Conservation (phyloP, 2,888 invertebrate species). For the Brachypterus glaber region DNA sequence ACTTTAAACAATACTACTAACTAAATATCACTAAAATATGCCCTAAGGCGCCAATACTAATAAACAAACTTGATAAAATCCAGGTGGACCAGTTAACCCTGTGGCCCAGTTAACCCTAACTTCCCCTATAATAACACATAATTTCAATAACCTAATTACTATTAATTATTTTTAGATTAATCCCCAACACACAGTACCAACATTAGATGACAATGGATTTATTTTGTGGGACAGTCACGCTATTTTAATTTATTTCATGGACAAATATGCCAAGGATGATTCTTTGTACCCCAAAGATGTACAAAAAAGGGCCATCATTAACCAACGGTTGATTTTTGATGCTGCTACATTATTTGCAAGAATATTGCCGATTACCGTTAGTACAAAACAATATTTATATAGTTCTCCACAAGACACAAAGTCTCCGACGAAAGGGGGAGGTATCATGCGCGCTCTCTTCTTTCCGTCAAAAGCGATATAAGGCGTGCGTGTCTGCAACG, state of each 20-base stretch:
- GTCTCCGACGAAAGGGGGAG: too few species aligned
- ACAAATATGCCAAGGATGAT: conserved; percentile 46
- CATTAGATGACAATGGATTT: conserved; percentile 48
- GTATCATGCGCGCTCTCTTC: too few species aligned
- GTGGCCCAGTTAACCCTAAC: too few species aligned
- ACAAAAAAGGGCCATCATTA: conserved; percentile 41
- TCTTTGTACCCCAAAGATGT: conserved; percentile 47
- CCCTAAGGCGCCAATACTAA: too few species aligned
- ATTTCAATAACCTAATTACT: conserved; percentile 1
- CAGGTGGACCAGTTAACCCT: too few species aligned
- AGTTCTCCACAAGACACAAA: neutral
- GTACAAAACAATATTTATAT: neutral
- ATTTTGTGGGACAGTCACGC: conserved; percentile 44
- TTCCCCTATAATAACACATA: neutral
- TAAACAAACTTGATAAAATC: too few species aligned
- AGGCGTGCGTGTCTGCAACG: too few species aligned
- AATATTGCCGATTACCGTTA: conserved; percentile 19
- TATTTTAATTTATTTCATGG: conserved; percentile 43
- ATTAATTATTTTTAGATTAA: conserved; percentile 42
- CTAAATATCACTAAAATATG: too few species aligned
- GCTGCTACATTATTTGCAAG: conserved; percentile 43
- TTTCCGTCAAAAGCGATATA: too few species aligned
- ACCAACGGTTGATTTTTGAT: conserved; percentile 47
- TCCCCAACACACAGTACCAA: conserved; percentile 49
- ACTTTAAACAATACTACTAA: too few species aligned